Evolutionary conservation across 2,797 vertebrate genomes (phyloP).

Genomic region (Pteropus rufus): DNA sequence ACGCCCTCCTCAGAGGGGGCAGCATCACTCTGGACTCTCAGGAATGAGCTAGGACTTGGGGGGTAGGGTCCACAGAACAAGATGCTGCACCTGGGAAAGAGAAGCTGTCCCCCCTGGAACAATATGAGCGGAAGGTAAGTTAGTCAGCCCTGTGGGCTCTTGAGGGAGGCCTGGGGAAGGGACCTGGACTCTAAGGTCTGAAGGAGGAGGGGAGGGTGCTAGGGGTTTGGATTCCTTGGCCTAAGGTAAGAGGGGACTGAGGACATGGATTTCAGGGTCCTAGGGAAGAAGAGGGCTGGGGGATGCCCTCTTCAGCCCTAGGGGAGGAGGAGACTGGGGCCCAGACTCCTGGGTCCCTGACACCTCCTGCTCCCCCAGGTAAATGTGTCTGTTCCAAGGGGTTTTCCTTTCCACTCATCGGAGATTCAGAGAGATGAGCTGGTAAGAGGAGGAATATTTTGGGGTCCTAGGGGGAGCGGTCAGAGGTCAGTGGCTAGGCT

Average conservation of each 20-base stretch:
- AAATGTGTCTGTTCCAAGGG: conserved; percentile 90
- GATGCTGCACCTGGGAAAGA: conserved; percentile 57
- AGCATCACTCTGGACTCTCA: neutral
- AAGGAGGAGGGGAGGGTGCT: neutral
- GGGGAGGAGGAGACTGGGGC: neutral
- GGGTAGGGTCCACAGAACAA: conserved; percentile 70
- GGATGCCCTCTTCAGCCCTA: neutral
- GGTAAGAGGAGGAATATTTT: conserved; percentile 79
- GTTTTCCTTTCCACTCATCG: conserved; percentile 88
- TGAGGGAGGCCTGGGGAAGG: neutral
- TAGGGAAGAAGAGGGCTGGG: neutral
- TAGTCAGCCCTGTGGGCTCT: neutral
- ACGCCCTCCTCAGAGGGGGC: neutral
- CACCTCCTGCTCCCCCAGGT: conserved; percentile 79
- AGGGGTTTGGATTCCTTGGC: neutral
- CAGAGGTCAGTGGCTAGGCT: neutral
- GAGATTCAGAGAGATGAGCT: conserved; percentile 93
- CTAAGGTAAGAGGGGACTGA: neutral
- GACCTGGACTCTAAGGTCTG: neutral
- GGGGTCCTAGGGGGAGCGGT: neutral
- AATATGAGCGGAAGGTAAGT: conserved; percentile 89
- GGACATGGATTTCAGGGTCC: neutral
- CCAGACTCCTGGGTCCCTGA: neutral
- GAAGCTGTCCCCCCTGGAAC: conserved; percentile 40
- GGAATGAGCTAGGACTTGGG: conserved; percentile 41